phyloP scores from a whole-genome alignment of 2,797 vertebrate species.

The Phrynocephalus forsythii region DNA sequence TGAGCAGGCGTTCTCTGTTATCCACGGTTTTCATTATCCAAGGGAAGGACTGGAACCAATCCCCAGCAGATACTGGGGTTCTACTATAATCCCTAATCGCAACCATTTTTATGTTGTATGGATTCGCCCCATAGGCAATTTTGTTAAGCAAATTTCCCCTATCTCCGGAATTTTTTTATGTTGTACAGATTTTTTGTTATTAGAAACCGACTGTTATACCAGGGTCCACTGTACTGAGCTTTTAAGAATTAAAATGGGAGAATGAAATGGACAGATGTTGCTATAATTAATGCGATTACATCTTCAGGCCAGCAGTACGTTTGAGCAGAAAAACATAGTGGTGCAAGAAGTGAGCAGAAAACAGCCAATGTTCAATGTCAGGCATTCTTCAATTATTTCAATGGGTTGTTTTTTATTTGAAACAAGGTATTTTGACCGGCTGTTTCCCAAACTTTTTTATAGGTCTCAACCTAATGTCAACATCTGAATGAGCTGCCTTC shows the following conservation, averaged over 20 bases:
- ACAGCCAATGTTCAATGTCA: not conserved
- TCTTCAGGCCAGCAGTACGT: too few species aligned
- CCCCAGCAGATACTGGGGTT: too few species aligned
- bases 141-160: too few species aligned
- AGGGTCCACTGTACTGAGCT: not conserved
- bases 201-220: too few species aligned
- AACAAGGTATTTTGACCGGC: not conserved
- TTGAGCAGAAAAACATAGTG: not conserved
- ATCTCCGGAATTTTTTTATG: too few species aligned
- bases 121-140: too few species aligned
- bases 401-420: not conserved
- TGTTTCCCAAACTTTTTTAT: constrained; percentile 43
- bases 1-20: too few species aligned
- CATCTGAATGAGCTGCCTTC: constrained; percentile 42
- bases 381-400: not conserved
- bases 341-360: not conserved
- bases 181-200: too few species aligned
- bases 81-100: too few species aligned
- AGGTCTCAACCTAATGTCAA: constrained; percentile 39
- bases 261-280: not conserved
- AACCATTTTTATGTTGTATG: too few species aligned
- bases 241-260: not conserved
- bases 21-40: too few species aligned
- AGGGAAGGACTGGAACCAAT: too few species aligned
- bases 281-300: not conserved